These are phyloP conservation scores for Ephialtes manifestator DNA, from an alignment of 2,888 invertebrate species.

Conservation along the genomic window DNA sequence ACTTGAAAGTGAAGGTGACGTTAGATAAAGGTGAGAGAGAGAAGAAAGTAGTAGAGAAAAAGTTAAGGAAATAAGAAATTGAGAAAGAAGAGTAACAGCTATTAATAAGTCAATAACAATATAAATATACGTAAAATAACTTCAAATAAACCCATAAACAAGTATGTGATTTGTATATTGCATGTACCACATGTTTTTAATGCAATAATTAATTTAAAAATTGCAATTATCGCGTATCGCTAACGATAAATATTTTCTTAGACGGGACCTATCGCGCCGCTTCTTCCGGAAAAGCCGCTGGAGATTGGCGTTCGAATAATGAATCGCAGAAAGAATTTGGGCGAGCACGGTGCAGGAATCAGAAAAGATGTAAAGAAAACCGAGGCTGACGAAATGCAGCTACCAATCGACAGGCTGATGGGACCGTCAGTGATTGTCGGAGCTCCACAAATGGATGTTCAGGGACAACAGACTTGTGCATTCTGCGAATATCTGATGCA, in stretches of 20 bases:
- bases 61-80: too few relatives aligned
- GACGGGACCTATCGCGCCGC: conserved; percentile 88
- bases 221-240: neutral
- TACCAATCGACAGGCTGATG: conserved; percentile 87
- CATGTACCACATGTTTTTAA: too few relatives aligned
- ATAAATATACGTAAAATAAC: too few relatives aligned
- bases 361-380: conserved; percentile 63
- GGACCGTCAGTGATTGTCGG: conserved; percentile 72
- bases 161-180: too few relatives aligned
- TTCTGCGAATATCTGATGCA: conserved; percentile 95
- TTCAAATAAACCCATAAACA: too few relatives aligned
- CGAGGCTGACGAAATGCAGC: conserved; percentile 83
- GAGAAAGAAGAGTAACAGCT: too few relatives aligned
- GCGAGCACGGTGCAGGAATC: conserved; percentile 59
- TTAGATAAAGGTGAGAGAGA: too few relatives aligned
- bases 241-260: conserved; percentile 63
- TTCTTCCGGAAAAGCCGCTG: conserved; percentile 86
- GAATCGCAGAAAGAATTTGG: conserved; percentile 64
- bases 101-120: too few relatives aligned
- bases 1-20: too few relatives aligned
- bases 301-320: conserved; percentile 76
- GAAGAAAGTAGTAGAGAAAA: too few relatives aligned
- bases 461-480: conserved; percentile 89
- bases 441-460: conserved; percentile 80
- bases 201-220: neutral